phyloP scores from a whole-genome alignment of 2,797 vertebrate species.

The Australoheros facetus region DNA sequence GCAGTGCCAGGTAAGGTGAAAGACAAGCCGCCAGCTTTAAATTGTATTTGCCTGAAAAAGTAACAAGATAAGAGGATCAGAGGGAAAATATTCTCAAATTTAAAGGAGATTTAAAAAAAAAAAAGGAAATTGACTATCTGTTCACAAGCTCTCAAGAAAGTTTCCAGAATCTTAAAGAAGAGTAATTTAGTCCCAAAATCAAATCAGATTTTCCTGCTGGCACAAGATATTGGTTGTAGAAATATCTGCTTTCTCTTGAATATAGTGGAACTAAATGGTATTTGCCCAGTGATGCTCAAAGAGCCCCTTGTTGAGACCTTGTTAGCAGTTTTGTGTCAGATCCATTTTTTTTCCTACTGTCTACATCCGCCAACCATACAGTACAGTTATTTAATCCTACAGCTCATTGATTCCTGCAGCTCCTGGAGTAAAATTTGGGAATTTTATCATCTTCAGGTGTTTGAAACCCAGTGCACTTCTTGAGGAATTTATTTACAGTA shows the following conservation, averaged over 20 bases:
- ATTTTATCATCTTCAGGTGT: background rate
- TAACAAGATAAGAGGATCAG: background rate
- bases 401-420: background rate
- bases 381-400: background rate
- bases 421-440: background rate
- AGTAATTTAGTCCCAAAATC: background rate
- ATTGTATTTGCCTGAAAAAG: background rate
- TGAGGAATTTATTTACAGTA: background rate
- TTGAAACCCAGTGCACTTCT: background rate
- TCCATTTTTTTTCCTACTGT: background rate
- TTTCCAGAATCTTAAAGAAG: background rate
- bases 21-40: background rate
- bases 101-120: background rate
- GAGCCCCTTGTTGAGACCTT: background rate
- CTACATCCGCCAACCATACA: background rate
- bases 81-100: background rate
- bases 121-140: background rate
- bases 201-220: background rate
- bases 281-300: background rate
- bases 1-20: slow-evolving; percentile 85
- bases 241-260: background rate
- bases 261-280: background rate
- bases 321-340: background rate
- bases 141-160: background rate
- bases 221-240: background rate